A percentile compares a stretch with the other conserved stretches of the same genome.
These are phyloP conservation scores for Adineta ricciae DNA, from an alignment of 2,888 invertebrate species.

Conservation along the genomic window DNA sequence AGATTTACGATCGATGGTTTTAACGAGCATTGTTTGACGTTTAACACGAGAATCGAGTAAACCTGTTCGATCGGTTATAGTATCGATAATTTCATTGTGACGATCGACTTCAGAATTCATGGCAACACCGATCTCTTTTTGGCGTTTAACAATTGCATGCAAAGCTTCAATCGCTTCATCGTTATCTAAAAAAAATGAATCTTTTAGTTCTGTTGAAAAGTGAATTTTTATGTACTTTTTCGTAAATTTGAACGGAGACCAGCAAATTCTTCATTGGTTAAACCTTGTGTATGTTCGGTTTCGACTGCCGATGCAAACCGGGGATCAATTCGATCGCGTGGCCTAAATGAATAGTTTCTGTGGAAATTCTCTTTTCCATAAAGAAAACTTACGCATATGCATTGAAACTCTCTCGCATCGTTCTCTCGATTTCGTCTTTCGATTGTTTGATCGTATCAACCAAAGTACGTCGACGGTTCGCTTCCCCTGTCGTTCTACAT, in stretches of 20 bases:
- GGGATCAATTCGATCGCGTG: neutral
- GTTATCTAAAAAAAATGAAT: neutral
- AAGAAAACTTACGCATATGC: neutral
- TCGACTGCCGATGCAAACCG: neutral
- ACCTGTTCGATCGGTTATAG: neutral
- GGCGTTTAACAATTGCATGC: neutral
- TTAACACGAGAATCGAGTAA: neutral
- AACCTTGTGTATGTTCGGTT: neutral
- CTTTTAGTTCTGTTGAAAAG: too few relatives aligned
- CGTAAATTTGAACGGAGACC: neutral
- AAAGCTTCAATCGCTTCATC: conserved; percentile 5
- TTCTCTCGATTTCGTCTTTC: neutral
- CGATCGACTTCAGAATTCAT: neutral
- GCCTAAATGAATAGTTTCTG: neutral
- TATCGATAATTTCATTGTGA: neutral
- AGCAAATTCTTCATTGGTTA: neutral
- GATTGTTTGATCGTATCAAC: neutral
- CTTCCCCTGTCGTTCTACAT: neutral
- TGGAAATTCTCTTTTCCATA: neutral
- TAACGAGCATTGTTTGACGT: conserved; percentile 14
- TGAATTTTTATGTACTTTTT: neutral
- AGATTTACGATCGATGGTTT: neutral
- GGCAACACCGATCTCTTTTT: neutral
- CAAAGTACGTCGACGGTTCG: conserved; percentile 18
- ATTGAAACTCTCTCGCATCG: neutral